Conservation (phyloP, 2,797 vertebrate species). For the Steatocranus sp. region DNA sequence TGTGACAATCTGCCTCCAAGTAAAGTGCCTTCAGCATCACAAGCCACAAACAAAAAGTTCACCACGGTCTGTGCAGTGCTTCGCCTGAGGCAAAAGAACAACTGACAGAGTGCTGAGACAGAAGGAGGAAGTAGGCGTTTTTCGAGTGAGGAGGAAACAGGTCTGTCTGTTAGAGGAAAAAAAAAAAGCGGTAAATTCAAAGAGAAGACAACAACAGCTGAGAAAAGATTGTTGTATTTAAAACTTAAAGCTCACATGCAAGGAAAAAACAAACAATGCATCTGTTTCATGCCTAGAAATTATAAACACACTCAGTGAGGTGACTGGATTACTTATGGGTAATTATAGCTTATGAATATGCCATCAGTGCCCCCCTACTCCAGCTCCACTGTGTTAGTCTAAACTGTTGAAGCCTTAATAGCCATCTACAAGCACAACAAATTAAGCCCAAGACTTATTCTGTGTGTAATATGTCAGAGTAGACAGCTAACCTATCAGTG, state of each 20-base stretch:
- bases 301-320: background rate
- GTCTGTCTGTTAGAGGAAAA: slow-evolving; percentile 16
- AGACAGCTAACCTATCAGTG: background rate
- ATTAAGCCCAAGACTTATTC: background rate
- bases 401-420: background rate
- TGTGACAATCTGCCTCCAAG: background rate
- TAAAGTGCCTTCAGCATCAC: slow-evolving; percentile 25
- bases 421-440: background rate
- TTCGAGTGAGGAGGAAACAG: slow-evolving; percentile 72
- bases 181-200: slow-evolving; percentile 65
- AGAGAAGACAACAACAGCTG: slow-evolving; percentile 1
- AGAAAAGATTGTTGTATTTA: background rate
- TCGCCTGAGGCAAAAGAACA: slow-evolving; percentile 20
- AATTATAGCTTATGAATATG: background rate
- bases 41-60: slow-evolving; percentile 25
- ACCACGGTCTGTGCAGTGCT: slow-evolving; percentile 16
- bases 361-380: background rate
- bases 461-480: background rate
- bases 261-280: background rate
- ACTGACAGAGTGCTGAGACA: slow-evolving; percentile 37
- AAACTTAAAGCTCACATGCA: background rate
- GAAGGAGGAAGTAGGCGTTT: slow-evolving; percentile 82
- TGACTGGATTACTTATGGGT: background rate
- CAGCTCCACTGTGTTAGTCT: background rate
- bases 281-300: background rate